A percentile compares a stretch with the other conserved stretches of the same genome.
Evolutionary conservation across 1,140 invertebrate genomes (phyloP).

Genomic region (Drosophila ohnishii): DNA sequence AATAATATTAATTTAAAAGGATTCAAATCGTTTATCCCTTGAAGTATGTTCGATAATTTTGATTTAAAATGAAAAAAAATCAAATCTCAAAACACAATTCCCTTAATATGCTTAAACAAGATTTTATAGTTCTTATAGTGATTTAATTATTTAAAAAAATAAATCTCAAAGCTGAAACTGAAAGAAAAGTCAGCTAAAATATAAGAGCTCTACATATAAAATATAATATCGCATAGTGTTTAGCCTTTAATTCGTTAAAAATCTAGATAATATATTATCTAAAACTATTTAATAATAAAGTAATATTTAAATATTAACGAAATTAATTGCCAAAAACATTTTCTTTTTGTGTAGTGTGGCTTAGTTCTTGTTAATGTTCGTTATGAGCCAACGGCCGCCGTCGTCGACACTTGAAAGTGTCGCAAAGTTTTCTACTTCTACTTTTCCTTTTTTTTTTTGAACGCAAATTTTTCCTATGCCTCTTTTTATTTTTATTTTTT

Average conservation of each 20-base stretch:
- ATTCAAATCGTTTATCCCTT: too few species aligned
- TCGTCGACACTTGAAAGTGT: conserved; percentile 71
- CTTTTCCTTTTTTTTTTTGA: conserved; percentile 3
- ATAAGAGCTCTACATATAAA: background rate
- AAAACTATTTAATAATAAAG: background rate
- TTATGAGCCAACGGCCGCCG: conserved; percentile 48
- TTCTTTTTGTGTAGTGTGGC: conserved; percentile 18
- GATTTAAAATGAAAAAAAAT: too few species aligned
- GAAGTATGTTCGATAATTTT: too few species aligned
- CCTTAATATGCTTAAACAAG: background rate
- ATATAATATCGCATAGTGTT: background rate
- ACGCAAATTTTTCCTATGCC: conserved; percentile 12
- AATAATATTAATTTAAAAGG: too few species aligned
- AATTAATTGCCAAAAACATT: too few species aligned
- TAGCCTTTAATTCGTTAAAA: background rate
- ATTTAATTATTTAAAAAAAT: too few species aligned
- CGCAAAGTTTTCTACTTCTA: conserved; percentile 49
- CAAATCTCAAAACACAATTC: too few species aligned
- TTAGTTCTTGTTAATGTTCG: conserved; percentile 47
- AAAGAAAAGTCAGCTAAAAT: too few species aligned
- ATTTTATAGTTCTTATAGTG: too few species aligned
- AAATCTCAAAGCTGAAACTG: too few species aligned
- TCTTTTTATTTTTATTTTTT: conserved; percentile 15
- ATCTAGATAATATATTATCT: background rate
- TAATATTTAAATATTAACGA: background rate